These are phyloP conservation scores for Lasioglossum albipes DNA, from an alignment of 1,140 invertebrate genomes.

Conservation along the genomic window DNA sequence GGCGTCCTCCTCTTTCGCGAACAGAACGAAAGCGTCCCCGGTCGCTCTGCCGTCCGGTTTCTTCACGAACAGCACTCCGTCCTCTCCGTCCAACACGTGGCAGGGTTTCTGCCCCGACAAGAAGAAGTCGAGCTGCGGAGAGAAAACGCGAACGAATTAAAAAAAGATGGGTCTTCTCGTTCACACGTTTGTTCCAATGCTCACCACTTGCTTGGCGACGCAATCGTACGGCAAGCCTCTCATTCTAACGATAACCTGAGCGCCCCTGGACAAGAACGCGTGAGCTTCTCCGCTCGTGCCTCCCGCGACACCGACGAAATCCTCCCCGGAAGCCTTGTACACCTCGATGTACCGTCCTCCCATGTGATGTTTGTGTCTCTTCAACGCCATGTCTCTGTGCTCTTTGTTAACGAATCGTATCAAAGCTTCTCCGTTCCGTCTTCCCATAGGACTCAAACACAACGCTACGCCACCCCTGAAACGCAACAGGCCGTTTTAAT, in stretches of 20 bases:
- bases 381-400: constrained; percentile 98
- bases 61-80: constrained; percentile 97
- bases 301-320: constrained; percentile 97
- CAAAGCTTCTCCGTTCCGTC: constrained; percentile 99
- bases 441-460: constrained; percentile 95
- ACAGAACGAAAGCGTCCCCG: constrained; percentile 99
- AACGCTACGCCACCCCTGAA: constrained; percentile 97
- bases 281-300: constrained; percentile 98
- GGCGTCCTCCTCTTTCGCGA: constrained; percentile 94
- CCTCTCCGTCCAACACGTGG: constrained; percentile 93
- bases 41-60: constrained; percentile 97
- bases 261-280: constrained; percentile 94
- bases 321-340: constrained; percentile 97
- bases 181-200: constrained; percentile 67
- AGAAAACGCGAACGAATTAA: background rate
- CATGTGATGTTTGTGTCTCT: constrained; percentile 98
- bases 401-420: constrained; percentile 96
- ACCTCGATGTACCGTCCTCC: constrained; percentile 97
- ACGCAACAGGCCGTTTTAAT: constrained; percentile 35
- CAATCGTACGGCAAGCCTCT: constrained; percentile 98
- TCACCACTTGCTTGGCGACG: constrained; percentile 98
- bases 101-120: constrained; percentile 91
- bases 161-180: no score
- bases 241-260: constrained; percentile 98
- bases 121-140: constrained; percentile 95